These are phyloP conservation scores for Apeltes quadracus DNA, from an alignment of 2,113 vertebrate species.

Conservation along the genomic window DNA sequence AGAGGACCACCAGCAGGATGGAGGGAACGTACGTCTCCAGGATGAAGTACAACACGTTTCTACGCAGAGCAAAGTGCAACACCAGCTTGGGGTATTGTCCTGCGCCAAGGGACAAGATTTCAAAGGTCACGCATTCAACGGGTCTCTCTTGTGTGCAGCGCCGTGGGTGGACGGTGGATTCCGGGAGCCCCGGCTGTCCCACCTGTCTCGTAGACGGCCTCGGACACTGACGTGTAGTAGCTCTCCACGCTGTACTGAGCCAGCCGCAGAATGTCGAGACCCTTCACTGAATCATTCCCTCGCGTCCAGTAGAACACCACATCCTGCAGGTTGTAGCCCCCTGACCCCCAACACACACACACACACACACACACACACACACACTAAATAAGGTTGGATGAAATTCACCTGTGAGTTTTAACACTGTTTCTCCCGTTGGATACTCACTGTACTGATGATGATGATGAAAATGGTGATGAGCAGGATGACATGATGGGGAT, in stretches of 20 bases:
- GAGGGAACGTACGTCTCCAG: slow-evolving; percentile 91
- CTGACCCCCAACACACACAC: slow-evolving; percentile 69
- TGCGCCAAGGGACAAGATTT: slow-evolving; percentile 45
- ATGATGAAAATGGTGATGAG: slow-evolving; percentile 9
- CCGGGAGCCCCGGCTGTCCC: neutral
- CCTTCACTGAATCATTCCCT: slow-evolving; percentile 90
- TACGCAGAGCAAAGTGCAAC: slow-evolving; percentile 88
- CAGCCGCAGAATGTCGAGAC: slow-evolving; percentile 84
- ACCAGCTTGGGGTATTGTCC: slow-evolving; percentile 89
- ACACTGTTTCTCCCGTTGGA: neutral
- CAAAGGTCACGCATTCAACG: neutral
- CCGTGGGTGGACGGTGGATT: neutral
- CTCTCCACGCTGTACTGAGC: slow-evolving; percentile 91
- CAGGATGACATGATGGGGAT: slow-evolving; percentile 22
- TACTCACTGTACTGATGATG: slow-evolving; percentile 52
- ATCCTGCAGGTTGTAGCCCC: slow-evolving; percentile 92
- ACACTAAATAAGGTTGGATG: neutral
- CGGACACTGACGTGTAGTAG: slow-evolving; percentile 87
- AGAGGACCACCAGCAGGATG: slow-evolving; percentile 88
- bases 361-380: slow-evolving; percentile 23
- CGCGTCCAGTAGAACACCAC: slow-evolving; percentile 92
- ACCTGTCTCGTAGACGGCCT: slow-evolving; percentile 92
- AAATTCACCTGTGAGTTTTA: neutral
- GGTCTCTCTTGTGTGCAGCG: neutral
- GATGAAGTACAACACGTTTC: slow-evolving; percentile 91